Percentiles rank a stretch among this genome's conserved stretches.
Evolutionary conservation across 2,113 vertebrate species (phyloP).

Genomic region (Chinchilla lanigera): DNA sequence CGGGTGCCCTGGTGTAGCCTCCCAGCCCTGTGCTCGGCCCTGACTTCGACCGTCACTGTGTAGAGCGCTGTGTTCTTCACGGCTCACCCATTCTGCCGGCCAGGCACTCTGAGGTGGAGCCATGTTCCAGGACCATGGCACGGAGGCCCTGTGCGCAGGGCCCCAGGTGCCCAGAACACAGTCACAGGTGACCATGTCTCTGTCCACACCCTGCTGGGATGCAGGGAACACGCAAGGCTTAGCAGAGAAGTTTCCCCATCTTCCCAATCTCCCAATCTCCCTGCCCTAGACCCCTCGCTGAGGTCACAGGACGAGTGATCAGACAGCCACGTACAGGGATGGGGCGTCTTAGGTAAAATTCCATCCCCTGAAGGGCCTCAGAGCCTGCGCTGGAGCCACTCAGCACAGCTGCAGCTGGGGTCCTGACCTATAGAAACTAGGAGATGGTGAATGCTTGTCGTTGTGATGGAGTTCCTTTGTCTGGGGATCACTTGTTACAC

Average conservation of each 20-base stretch:
- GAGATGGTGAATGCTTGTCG: not conserved
- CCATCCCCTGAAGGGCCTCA: not conserved
- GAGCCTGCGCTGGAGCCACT: not conserved
- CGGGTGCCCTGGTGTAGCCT: not conserved
- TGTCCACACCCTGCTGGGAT: fast-evolving
- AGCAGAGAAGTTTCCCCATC: not conserved
- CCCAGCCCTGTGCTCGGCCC: not conserved
- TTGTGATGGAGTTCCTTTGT: not conserved
- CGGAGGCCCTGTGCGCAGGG: fast-evolving
- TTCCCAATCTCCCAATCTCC: not conserved
- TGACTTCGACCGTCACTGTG: fast-evolving
- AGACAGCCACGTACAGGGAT: not conserved
- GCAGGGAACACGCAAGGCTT: not conserved
- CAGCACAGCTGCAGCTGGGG: not conserved
- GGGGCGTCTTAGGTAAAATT: not conserved
- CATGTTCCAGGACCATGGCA: fast-evolving
- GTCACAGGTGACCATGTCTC: not conserved
- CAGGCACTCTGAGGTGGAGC: not conserved
- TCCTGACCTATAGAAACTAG: not conserved
- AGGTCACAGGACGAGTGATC: not conserved
- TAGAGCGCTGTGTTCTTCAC: not conserved
- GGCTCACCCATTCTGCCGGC: not conserved
- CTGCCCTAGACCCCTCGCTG: not conserved
- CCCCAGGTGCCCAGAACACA: not conserved
- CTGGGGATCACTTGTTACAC: not conserved